Evolutionary conservation across 2,888 invertebrate genomes (phyloP), one percentile per base, ranked within the genome.

Genomic region (Lepidocyrtoides sp.): DNA sequence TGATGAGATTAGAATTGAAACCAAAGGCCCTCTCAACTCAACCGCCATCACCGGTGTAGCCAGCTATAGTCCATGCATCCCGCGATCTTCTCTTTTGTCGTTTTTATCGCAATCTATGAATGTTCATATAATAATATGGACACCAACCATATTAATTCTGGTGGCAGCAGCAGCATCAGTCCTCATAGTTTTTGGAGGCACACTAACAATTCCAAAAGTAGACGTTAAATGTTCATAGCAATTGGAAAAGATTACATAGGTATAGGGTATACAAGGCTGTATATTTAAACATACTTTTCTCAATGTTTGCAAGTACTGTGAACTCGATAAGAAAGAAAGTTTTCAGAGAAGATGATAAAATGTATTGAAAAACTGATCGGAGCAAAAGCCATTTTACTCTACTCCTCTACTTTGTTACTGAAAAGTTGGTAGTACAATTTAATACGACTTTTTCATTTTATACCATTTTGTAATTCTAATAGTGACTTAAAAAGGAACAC

Each of bases 1-100:
- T 93, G 93, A 93, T 93, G 93, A 92, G 93, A 92, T 93, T 93
- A 93, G 91, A 93, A 93, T 93, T 93, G 93, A 93, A 93, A 93
- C 91, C 91, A 85, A 90, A 88, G 77, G 83, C 79, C 75, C 44
- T 63, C 63, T 41, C 48, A 60, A 60, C 83, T 29, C 77, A 77
- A 79, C 79, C 29, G 54, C 79, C 29, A 32, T 32, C 29, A 79
- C 75, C 75, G 63, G 5, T 26, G 14, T 26, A 29, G 17, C 26
- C 12, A 20, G 20, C 60, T 54, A 14, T 17, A 54, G 54, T 17
- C 29, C 5, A 36, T 69, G 69, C 44, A 20, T 69, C 8, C n/a
- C n/a, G 41, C 17, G 4, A 23, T 72, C 17, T 17, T 83, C 63
- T 81, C 91, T 87, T 77, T 83, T 82, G 75, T 88, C 91, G 83